These are phyloP conservation scores for Ooceraea biroi DNA, from an alignment of 1,140 invertebrate species.

Conservation along the genomic window DNA sequence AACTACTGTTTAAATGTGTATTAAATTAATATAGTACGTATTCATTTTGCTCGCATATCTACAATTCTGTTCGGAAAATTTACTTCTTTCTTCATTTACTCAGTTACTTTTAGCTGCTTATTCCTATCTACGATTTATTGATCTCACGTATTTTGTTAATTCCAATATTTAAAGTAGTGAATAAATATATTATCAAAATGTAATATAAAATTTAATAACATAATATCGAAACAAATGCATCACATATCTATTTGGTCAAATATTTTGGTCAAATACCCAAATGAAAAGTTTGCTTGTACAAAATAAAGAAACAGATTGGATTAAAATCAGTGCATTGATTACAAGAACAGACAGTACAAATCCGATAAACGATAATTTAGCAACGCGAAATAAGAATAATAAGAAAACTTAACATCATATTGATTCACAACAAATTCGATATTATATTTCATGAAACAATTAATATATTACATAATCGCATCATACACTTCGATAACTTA, in stretches of 20 bases:
- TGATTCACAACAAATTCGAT: no score
- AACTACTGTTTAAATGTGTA: no score
- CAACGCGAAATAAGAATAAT: constrained; percentile 2
- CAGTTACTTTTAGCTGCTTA: no score
- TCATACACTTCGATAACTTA: not conserved
- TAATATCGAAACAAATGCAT: not conserved
- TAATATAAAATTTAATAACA: not conserved
- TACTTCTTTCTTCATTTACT: no score
- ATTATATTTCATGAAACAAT: constrained; percentile 4
- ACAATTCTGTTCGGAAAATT: no score
- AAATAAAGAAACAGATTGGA: not conserved
- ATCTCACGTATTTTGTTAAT: not conserved
- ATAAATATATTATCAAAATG: not conserved
- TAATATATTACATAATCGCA: not conserved
- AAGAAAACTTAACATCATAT: not conserved
- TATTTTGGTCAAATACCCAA: not conserved
- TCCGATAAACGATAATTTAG: not conserved
- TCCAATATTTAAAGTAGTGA: not conserved
- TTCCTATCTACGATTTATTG: not conserved
- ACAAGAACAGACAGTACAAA: not conserved
- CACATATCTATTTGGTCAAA: not conserved
- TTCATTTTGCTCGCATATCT: no score
- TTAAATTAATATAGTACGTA: no score
- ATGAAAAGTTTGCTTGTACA: not conserved
- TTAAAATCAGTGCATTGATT: not conserved